A percentile compares a stretch with the other conserved stretches of the same genome.
phyloP scores from a whole-genome alignment of 2,113 vertebrate genomes.

The Fregetta grallaria region DNA sequence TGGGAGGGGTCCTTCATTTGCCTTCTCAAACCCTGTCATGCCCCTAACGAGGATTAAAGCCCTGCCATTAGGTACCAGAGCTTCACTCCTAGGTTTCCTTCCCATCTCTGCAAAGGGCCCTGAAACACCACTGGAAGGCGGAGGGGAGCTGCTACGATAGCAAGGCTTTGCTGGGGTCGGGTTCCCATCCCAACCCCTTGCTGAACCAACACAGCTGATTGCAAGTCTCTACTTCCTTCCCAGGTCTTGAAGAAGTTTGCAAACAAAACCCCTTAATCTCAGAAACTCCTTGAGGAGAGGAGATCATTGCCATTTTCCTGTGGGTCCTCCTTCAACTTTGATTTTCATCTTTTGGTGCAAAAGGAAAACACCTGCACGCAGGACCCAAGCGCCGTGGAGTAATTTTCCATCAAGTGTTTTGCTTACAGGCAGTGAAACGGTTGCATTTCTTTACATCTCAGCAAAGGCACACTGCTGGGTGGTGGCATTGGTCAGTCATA shows the following conservation, averaged over 20 bases:
- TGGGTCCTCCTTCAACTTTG: background rate
- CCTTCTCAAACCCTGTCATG: background rate
- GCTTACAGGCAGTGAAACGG: background rate
- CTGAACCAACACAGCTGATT: background rate
- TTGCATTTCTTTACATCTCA: background rate
- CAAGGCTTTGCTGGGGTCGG: background rate
- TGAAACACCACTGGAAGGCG: background rate
- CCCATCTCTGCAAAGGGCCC: background rate
- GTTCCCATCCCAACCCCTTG: background rate
- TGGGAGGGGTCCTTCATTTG: background rate
- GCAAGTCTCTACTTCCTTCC: background rate
- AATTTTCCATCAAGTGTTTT: background rate
- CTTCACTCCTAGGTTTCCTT: background rate
- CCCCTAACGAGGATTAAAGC: background rate
- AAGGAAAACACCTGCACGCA: background rate
- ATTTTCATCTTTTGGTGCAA: background rate
- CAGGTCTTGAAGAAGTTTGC: background rate
- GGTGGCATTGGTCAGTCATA: background rate
- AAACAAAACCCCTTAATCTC: background rate
- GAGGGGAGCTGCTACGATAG: background rate
- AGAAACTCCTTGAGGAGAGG: background rate
- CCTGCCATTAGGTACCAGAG: background rate
- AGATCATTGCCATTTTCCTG: background rate
- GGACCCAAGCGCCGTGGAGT: rapidly evolving
- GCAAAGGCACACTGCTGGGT: no score